A percentile compares a stretch with the other conserved stretches of the same genome.
Conservation (phyloP, 2,113 vertebrate species). For the Panurus biarmicus region DNA sequence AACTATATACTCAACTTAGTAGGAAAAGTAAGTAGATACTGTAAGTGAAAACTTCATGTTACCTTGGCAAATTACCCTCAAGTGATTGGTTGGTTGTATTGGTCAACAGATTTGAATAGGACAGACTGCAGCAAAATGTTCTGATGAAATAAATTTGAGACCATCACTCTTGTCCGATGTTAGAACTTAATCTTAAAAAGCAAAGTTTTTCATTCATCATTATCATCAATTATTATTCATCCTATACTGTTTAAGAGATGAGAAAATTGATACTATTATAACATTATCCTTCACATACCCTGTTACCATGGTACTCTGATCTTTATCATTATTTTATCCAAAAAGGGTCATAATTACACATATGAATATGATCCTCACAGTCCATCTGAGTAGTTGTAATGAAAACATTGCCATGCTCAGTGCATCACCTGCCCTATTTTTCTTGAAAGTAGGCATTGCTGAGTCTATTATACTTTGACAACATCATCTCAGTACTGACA, state of each 20-base stretch:
- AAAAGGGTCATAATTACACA: neutral
- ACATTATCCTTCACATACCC: neutral
- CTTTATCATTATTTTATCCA: neutral
- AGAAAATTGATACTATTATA: neutral
- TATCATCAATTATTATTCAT: too few relatives aligned
- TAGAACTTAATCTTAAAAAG: neutral
- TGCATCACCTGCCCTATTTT: neutral
- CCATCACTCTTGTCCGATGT: neutral
- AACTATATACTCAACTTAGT: neutral
- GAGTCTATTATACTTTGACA: neutral
- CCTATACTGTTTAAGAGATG: neutral
- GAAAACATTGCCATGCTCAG: neutral
- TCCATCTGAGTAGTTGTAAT: neutral
- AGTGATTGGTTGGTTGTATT: neutral
- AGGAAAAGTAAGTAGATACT: neutral
- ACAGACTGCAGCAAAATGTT: neutral
- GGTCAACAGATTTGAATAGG: neutral
- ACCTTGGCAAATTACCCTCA: neutral
- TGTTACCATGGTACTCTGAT: neutral
- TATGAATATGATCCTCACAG: neutral
- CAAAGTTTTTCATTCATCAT: neutral
- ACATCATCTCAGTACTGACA: neutral
- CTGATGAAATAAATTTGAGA: neutral
- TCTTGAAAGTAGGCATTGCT: neutral
- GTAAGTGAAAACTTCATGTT: neutral